Evolutionary conservation across 2,113 vertebrate genomes (phyloP).

Genomic region (Macrotis lagotis): DNA sequence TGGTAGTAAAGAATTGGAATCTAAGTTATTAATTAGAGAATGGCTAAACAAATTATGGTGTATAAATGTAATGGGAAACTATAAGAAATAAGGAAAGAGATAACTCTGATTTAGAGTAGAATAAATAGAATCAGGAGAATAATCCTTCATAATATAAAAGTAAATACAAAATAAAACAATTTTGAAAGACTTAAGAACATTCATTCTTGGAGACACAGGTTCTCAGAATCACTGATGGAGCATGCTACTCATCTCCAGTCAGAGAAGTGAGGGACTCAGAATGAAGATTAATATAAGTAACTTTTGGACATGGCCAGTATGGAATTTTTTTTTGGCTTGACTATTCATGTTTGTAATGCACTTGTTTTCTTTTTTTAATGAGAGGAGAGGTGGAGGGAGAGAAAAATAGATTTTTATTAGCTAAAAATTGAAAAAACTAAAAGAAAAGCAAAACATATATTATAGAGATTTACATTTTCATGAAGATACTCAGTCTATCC

Average conservation of each 20-base stretch:
- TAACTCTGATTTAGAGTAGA: not conserved
- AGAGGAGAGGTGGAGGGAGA: not conserved
- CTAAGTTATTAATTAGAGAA: not conserved
- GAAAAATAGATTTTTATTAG: not conserved
- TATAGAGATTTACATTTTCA: not conserved
- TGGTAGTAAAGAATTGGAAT: not conserved
- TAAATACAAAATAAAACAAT: not conserved
- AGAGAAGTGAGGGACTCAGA: not conserved
- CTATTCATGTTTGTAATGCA: not conserved
- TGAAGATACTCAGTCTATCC: not conserved
- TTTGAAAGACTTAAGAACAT: not conserved
- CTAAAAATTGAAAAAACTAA: not conserved
- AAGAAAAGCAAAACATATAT: not conserved
- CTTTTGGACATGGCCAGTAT: not conserved
- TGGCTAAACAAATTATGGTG: not conserved
- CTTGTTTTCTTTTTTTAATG: not conserved
- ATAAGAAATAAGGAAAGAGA: not conserved
- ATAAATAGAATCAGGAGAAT: not conserved
- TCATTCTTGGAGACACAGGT: not conserved
- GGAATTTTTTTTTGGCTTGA: not conserved
- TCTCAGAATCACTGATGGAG: not conserved
- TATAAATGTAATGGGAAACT: not conserved
- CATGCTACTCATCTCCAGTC: not conserved
- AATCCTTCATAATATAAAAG: not conserved
- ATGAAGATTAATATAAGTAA: not conserved